These are phyloP conservation scores for Limanda limanda DNA, from an alignment of 2,113 vertebrate species.

Conservation along the genomic window DNA sequence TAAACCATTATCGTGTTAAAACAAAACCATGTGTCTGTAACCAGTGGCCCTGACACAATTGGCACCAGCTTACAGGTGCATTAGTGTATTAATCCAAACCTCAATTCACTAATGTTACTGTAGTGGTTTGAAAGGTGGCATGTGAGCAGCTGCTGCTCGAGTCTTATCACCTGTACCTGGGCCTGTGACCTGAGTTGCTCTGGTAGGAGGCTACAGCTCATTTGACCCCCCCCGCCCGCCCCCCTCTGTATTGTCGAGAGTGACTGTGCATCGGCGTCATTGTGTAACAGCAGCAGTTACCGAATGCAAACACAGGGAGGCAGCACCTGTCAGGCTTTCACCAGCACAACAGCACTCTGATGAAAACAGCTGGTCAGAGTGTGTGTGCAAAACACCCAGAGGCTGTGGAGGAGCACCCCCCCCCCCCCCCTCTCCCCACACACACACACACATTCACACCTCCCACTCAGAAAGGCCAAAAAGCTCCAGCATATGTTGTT, in stretches of 20 bases:
- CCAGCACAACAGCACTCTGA: constrained; percentile 11
- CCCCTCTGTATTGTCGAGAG: constrained; percentile 4
- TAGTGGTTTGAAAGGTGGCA: constrained; percentile 10
- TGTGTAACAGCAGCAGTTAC: constrained; percentile 49
- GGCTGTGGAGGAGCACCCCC: constrained; percentile 44
- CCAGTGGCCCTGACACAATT: constrained; percentile 58
- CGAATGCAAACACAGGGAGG: constrained; percentile 66
- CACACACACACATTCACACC: not conserved
- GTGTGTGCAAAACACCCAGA: constrained; percentile 54
- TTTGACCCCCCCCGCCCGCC: not conserved
- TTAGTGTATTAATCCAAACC: constrained; percentile 71
- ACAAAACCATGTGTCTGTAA: constrained; percentile 18
- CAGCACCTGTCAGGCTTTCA: constrained; percentile 68
- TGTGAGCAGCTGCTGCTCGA: constrained; percentile 25
- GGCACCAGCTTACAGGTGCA: constrained; percentile 69
- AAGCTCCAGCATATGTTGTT: no score
- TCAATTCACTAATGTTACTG: constrained; percentile 64
- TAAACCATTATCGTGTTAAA: constrained; percentile 6
- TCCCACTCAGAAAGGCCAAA: constrained; percentile 4
- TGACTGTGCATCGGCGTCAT: constrained; percentile 14
- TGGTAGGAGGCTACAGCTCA: not conserved
- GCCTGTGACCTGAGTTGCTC: constrained; percentile 15
- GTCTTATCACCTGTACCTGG: constrained; percentile 15
- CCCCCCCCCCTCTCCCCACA: not conserved
- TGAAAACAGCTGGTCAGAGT: constrained; percentile 63